phyloP scores from a whole-genome alignment of 2,888 invertebrate species.

The Hemistola chrysoprasaria region DNA sequence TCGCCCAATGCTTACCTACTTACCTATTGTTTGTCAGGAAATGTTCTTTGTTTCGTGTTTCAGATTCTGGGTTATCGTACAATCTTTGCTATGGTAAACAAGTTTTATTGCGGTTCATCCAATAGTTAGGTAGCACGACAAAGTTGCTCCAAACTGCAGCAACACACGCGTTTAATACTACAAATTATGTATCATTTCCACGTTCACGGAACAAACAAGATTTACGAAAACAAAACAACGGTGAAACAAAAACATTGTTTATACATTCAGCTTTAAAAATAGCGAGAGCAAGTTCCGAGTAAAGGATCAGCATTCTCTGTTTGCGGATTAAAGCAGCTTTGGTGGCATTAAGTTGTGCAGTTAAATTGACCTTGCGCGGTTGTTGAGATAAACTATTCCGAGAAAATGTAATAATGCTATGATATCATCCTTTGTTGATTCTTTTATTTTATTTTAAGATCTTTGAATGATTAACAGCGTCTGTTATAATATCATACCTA shows the following conservation, averaged over 20 bases:
- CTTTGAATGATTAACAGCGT: no score
- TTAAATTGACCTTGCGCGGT: constrained; percentile 26
- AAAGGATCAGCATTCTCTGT: constrained; percentile 1
- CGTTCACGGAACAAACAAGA: constrained; percentile 1
- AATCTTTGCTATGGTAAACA: constrained; percentile 51
- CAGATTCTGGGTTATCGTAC: constrained; percentile 44
- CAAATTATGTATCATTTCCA: constrained; percentile 14
- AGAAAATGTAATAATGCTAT: constrained; percentile 20
- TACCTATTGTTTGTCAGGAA: no score
- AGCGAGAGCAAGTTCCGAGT: constrained; percentile 5
- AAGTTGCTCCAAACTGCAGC: constrained; percentile 51
- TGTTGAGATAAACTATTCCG: constrained; percentile 20
- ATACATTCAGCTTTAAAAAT: constrained; percentile 20
- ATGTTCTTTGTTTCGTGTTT: constrained; percentile 38
- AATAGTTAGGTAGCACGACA: constrained; percentile 68
- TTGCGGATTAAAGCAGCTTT: constrained; percentile 19
- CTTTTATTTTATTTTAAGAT: neutral
- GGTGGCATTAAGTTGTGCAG: constrained; percentile 19
- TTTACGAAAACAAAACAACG: constrained; percentile 8
- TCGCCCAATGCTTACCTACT: no score
- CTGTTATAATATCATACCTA: no score
- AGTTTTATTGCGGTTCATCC: constrained; percentile 60
- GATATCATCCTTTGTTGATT: constrained; percentile 20
- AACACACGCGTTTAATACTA: constrained; percentile 66
- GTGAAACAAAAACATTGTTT: no score